Conservation (phyloP, 2,888 invertebrate genomes). For the Conomelus anceps region DNA sequence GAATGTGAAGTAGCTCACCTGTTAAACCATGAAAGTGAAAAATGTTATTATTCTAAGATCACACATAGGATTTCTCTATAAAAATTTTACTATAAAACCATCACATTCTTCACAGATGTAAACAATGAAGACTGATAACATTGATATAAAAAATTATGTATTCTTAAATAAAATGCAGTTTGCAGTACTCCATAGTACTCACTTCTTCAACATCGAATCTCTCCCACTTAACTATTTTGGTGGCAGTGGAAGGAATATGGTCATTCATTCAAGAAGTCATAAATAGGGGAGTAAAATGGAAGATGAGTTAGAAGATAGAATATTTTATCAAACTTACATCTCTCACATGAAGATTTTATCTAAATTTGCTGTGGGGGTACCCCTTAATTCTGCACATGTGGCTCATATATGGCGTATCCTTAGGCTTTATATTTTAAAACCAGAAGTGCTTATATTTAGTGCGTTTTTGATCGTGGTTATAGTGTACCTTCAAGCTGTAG, state of each 20-base stretch:
- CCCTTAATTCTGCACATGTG: conserved; percentile 62
- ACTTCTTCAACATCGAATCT: background rate
- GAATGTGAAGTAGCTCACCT: background rate
- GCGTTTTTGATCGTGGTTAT: conserved; percentile 62
- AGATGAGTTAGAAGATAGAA: conserved; percentile 85
- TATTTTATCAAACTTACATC: conserved; percentile 78
- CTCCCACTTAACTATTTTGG: background rate
- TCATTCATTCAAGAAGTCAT: background rate
- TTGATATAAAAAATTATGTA: too few species aligned
- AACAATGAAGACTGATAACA: too few species aligned
- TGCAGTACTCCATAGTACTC: too few species aligned
- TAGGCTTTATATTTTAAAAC: conserved; percentile 69
- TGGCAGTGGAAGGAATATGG: background rate
- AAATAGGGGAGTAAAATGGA: conserved; percentile 54
- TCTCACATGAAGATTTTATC: conserved; percentile 81
- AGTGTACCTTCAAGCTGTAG: conserved; percentile 75
- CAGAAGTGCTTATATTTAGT: conserved; percentile 70
- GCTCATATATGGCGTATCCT: conserved; percentile 73
- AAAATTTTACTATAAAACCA: too few species aligned
- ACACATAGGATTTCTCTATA: too few species aligned
- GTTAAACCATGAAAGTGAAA: background rate
- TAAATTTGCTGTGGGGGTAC: conserved; percentile 69
- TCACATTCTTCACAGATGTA: too few species aligned
- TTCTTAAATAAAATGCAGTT: too few species aligned
- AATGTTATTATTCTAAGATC: too few species aligned